Evolutionary conservation across 2,797 vertebrate genomes (phyloP), one percentile per base, ranked within the genome.

Genomic region (Pygocentrus nattereri): DNA sequence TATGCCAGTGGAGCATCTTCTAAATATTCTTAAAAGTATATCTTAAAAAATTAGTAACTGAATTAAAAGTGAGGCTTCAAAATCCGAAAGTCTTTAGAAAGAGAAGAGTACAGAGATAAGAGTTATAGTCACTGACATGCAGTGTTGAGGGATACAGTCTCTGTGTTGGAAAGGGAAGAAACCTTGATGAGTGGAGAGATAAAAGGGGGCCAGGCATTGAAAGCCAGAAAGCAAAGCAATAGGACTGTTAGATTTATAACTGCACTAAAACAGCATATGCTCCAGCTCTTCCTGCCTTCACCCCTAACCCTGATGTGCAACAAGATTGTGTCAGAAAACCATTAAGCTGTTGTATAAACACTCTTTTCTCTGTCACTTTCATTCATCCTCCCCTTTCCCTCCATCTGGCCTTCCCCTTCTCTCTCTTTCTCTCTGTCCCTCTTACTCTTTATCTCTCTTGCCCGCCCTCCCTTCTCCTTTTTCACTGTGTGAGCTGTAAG

Each of bases 351-450:
- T 74, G 23, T 77, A 59, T 58, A 73, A 58, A 77, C 67, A 62
- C 70, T 78, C 70, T 64, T 70, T 76, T 64, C 47, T 27, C 58
- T 82, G 59, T 62, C 44, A 70, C 73, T 49, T 80, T 72, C 67
- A 79, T 73, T 82, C 65, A 41, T 72, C 67, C 41, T 75, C 56
- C 27, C 47, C 4, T 31, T 21, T 70, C 13, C 41, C 21, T 68
- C 72, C 50, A 44, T 74, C 64, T 68, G 19, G 15, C 50, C 25
- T 13, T 30, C 44, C 69, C 49, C 58, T 58, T 79, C 61, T 25
- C 34, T 74, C 61, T 77, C 21, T n/a, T n/a, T 25, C 21, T 54
- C 67, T 0, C 13, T 30, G 74, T 76, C 23, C 8, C n/a, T 31
- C 25, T 69, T 21, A 23, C 50, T 68, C 34, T 19, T 12, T 34